Base-by-base conservation (phyloP, 37 sponge, comb jelly and placozoan species). In the Cladorhizidae sp. region DNA sequence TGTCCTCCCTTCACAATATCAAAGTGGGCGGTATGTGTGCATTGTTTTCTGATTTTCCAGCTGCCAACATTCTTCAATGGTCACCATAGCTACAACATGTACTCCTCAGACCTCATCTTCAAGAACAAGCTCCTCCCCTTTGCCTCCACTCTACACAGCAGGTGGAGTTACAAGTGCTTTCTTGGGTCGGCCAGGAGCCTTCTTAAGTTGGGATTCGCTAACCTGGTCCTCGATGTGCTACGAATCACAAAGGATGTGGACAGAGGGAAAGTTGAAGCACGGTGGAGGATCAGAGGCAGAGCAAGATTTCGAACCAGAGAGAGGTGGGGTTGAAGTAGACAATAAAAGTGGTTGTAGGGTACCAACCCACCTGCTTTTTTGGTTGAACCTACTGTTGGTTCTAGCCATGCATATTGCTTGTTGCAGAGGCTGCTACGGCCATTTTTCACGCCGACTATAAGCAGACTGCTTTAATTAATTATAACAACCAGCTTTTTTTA, bases 231-330 rank as follows among this genome's bases (percentile, higher is more conserved):
- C 0, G 88, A 92, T 20, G 80, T 92, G 28, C 26, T 92, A 18
- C 79, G 79, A 49, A 92, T 92, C 51, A 83, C 92, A 0, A 92
- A 92, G 50, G 80, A 87, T 21, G 72, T 61, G 29, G 92, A 92
- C 28, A 43, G 31, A 39, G 85, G 88, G 23, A 61, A 52, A 69
- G 84, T 92, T 3, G 67, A 83, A 41, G 88, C 88, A 31, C 55
- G 92, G 33, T 92, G 92, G 92, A 64, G 92, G 40, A 67, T 87
- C 40, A 42, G 61, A 23, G 92, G 92, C 15, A 43, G 38, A 17
- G 78, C 68, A 7, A 59, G 87, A 18, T 33, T 55, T 31, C 35
- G 38, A 35, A 18, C 23, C n/a, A 72, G 26, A 73, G 84, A 80
- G 26, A 87, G 68, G 82, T 83, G 26, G 32, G 62, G 23, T n/a